Conservation (phyloP, 2,797 vertebrate genomes). For the Urocyon cinereoargenteus region DNA sequence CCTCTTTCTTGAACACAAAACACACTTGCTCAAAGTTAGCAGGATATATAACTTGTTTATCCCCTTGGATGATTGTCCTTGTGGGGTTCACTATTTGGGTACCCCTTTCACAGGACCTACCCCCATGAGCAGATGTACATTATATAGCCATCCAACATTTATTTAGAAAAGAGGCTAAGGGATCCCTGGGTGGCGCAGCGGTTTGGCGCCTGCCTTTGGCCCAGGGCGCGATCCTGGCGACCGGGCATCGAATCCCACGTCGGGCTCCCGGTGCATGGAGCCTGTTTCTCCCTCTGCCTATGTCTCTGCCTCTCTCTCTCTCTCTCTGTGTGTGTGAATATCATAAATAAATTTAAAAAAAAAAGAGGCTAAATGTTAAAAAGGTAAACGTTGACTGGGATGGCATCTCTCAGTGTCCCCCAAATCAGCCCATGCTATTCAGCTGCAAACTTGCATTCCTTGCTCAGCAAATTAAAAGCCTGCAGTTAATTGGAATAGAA, state of each 20-base stretch:
- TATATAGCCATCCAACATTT: neutral
- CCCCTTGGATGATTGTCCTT: neutral
- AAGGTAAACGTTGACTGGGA: neutral
- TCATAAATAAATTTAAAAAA: too few species aligned
- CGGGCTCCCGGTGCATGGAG: too few species aligned
- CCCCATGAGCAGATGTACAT: neutral
- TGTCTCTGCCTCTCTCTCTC: too few species aligned
- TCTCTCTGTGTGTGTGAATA: too few species aligned
- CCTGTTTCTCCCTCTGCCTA: too few species aligned
- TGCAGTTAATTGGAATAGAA: neutral
- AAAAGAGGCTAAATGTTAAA: neutral
- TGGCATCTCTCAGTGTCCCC: neutral
- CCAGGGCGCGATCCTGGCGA: too few species aligned
- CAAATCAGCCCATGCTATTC: neutral
- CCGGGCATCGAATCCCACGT: too few species aligned
- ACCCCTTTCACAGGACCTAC: neutral
- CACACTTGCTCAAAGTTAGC: neutral
- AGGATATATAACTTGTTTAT: neutral
- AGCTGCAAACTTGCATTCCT: neutral
- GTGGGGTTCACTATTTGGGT: neutral
- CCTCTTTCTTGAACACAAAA: slow-evolving; percentile 4
- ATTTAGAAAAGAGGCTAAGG: neutral
- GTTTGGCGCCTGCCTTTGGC: too few species aligned
- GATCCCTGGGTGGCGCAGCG: too few species aligned
- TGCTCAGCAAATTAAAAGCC: neutral